Conservation (phyloP, 2,888 invertebrate genomes). For the Dryobotodes eremita region DNA sequence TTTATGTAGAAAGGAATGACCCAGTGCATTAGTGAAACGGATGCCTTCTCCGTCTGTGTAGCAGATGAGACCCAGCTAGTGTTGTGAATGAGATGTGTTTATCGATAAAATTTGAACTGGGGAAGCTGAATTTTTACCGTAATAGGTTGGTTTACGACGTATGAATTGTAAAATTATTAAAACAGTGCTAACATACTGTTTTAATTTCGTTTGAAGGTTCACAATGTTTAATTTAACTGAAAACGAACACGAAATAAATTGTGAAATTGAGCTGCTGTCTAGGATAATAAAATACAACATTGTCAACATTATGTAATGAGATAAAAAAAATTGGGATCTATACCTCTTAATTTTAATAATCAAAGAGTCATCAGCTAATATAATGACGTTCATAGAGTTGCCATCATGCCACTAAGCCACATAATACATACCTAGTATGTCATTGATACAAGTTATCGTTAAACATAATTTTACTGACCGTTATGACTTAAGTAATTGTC, state of each 20-base stretch:
- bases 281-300: not conserved
- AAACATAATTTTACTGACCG: not conserved
- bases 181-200: not conserved
- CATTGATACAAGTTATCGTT: not conserved
- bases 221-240: not conserved
- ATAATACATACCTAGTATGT: not conserved
- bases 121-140: not conserved
- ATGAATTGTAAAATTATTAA: not conserved
- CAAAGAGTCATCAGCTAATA: not conserved
- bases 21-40: slow-evolving; percentile 75
- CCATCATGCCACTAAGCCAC: too few species aligned
- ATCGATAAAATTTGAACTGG: slow-evolving; percentile 48
- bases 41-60: slow-evolving; percentile 69
- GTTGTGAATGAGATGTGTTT: slow-evolving; percentile 16
- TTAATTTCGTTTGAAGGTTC: not conserved
- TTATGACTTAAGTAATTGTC: not conserved
- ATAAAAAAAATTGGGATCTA: not conserved
- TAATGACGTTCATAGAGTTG: not conserved
- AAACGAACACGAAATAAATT: not conserved
- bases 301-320: not conserved
- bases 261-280: not conserved
- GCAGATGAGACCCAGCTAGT: slow-evolving; percentile 70
- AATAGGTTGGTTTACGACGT: not conserved
- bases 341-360: not conserved
- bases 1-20: slow-evolving; percentile 71